Evolutionary conservation across 2,888 invertebrate species (phyloP), one percentile per base, ranked within the genome.

Genomic region (Diogma glabrata): DNA sequence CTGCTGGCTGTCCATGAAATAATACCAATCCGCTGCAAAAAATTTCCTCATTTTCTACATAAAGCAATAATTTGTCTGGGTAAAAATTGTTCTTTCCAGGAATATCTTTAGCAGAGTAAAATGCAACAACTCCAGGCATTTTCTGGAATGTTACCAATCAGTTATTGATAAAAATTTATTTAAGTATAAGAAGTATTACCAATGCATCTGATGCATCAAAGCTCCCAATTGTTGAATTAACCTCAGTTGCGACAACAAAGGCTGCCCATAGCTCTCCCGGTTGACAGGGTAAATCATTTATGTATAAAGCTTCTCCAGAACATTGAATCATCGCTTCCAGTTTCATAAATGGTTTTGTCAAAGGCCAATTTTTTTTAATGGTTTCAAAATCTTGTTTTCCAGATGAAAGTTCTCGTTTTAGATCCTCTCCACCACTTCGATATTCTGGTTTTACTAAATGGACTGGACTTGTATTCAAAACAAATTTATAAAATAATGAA

Each of bases 351-450:
- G 83, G 79, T 62, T 84, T 64, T 51, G 75, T 78, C 22, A 83
- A 57, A 1, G 84, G 84, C 75, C 78, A 84, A 47, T 75, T 88
- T 3, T 87, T 57, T 40, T 87, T 75, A 12, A 77, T 72, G 0
- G 82, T 83, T 49, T 84, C 82, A 62, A 76, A 89, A 28, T 72
- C 72, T 65, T 88, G 87, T 4, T 70, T 73, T 1, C 83, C 87
- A 17, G 75, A 75, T 0, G 87, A 87, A 2, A 80, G 63, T 1
- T 72, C 73, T 26, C 89, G 75, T 51, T 77, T 72, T 4, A 86
- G 66, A 4, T 73, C 62, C 2, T 68, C 63, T 0, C 76, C 79
- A 1, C 85, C 87, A 45, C 77, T 79, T 49, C 66, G 66, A 38
- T 75, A 68, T 53, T 67, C 72, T 2, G 70, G 58, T 40, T 73